Evolutionary conservation across 2,888 invertebrate species (phyloP).

Genomic region (Yponomeuta plumbellus): DNA sequence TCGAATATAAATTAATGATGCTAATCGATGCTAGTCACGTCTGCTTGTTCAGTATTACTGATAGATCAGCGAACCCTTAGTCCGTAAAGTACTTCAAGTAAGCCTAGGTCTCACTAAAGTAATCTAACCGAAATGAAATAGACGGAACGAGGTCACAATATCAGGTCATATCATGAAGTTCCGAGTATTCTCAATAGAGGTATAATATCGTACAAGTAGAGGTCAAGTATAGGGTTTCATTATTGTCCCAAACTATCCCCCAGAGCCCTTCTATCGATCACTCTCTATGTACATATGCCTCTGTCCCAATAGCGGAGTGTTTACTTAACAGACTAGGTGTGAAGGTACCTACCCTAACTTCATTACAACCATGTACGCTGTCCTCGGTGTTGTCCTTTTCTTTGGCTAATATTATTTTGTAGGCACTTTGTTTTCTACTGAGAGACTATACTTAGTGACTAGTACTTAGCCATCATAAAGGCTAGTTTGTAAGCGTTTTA

Average conservation of each 20-base stretch:
- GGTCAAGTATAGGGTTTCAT: conserved; percentile 6
- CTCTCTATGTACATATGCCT: background rate
- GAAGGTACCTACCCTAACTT: background rate
- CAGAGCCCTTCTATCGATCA: conserved; percentile 11
- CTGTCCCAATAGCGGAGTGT: background rate
- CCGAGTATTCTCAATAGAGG: background rate
- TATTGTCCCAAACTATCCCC: conserved; percentile 4
- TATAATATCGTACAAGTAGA: background rate
- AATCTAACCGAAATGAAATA: background rate
- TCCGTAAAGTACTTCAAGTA: background rate
- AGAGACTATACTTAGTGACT: too few species aligned
- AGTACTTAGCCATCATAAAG: too few species aligned
- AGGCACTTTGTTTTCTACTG: background rate
- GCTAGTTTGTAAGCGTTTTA: too few species aligned
- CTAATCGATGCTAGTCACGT: background rate
- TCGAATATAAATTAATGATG: too few species aligned
- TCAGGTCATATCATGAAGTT: background rate
- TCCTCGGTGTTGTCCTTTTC: background rate
- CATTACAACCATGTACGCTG: background rate
- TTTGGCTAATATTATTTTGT: background rate
- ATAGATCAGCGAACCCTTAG: background rate
- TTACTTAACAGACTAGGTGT: background rate
- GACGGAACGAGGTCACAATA: background rate
- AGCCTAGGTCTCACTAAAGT: background rate
- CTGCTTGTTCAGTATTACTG: background rate